These are phyloP conservation scores for Plemyria rubiginata DNA, from an alignment of 2,888 invertebrate genomes.

Conservation along the genomic window DNA sequence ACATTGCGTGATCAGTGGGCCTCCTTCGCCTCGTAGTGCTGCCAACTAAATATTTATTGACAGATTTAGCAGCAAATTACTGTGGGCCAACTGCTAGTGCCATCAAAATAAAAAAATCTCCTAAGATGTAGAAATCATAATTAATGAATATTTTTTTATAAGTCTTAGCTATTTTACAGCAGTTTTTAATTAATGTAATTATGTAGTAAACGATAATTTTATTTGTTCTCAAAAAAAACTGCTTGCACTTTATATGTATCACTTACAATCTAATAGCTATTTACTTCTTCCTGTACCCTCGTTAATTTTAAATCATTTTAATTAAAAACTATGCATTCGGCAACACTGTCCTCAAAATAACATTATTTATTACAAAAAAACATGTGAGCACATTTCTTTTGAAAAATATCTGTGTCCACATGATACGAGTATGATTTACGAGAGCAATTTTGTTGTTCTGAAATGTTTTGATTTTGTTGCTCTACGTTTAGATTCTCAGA, in stretches of 20 bases:
- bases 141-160: too few relatives aligned
- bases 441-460: conserved; percentile 3
- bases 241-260: too few relatives aligned
- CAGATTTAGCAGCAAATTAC: background rate
- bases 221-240: too few relatives aligned
- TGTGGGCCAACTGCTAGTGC: too few relatives aligned
- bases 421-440: conserved; percentile 23
- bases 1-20: conserved; percentile 44
- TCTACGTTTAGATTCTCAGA: background rate
- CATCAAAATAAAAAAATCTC: background rate
- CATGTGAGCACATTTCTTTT: conserved; percentile 19
- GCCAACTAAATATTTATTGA: conserved; percentile 8
- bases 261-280: too few relatives aligned
- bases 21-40: conserved; percentile 23
- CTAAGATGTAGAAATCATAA: background rate
- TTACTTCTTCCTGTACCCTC: too few relatives aligned
- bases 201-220: too few relatives aligned
- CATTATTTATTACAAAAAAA: conserved; percentile 36
- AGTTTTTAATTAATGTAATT: background rate
- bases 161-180: background rate
- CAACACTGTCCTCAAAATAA: conserved; percentile 32
- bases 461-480: conserved; percentile 4
- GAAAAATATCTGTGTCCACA: conserved; percentile 19
- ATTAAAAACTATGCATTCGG: background rate
- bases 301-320: too few relatives aligned